Conservation (phyloP, 2,888 invertebrate species). For the Heliconius aoede region DNA sequence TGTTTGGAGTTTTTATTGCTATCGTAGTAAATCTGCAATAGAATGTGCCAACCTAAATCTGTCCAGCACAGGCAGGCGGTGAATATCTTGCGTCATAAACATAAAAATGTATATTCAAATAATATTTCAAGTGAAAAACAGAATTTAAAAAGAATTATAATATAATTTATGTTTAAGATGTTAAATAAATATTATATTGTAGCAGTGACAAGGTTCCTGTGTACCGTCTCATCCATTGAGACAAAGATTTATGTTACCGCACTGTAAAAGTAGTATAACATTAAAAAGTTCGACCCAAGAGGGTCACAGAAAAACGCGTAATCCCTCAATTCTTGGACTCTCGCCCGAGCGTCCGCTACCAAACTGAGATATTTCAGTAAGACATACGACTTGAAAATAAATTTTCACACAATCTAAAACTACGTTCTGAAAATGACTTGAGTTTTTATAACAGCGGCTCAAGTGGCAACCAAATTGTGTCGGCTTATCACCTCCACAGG, state of each 20-base stretch:
- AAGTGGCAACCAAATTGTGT: constrained; percentile 54
- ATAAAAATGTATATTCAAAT: too few relatives aligned
- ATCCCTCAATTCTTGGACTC: constrained; percentile 51
- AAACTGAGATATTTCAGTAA: constrained; percentile 59
- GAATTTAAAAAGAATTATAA: not conserved
- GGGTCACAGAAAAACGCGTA: constrained; percentile 51
- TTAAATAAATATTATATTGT: not conserved
- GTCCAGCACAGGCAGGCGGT: constrained; percentile 20
- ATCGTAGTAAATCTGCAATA: constrained; percentile 42
- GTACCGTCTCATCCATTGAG: not conserved
- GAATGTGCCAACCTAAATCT: constrained; percentile 32
- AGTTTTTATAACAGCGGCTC: constrained; percentile 34
- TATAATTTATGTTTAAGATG: not conserved
- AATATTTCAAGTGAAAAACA: not conserved
- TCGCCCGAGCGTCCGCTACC: constrained; percentile 53
- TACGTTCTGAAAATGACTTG: constrained; percentile 47
- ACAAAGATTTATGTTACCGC: constrained; percentile 5
- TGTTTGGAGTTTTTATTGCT: constrained; percentile 45
- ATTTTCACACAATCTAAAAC: constrained; percentile 71
- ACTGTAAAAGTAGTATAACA: constrained; percentile 6
- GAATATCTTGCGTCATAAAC: constrained; percentile 2
- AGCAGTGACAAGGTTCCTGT: not conserved
- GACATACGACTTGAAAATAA: constrained; percentile 67
- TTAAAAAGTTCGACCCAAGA: constrained; percentile 31
- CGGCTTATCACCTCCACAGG: constrained; percentile 55